Conservation (phyloP, 2,888 invertebrate genomes). For the Hyles lineata region DNA sequence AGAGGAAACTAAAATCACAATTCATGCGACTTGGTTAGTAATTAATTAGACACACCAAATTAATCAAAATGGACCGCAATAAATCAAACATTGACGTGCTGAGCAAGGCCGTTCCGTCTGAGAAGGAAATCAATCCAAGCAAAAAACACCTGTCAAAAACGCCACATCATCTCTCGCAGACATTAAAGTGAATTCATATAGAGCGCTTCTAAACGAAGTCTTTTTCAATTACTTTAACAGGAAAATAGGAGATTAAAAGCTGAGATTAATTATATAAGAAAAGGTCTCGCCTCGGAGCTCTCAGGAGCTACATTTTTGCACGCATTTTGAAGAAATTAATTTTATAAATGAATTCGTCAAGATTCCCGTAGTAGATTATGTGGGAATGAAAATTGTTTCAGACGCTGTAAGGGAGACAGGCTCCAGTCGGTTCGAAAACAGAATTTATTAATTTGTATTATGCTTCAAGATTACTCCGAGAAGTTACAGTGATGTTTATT, state of each 20-base stretch:
- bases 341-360: constrained; percentile 66
- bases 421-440: constrained; percentile 36
- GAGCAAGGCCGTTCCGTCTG: constrained; percentile 16
- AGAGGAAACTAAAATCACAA: not conserved
- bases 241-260: constrained; percentile 60
- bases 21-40: constrained; percentile 22
- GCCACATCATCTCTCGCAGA: constrained; percentile 29
- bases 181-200: constrained; percentile 34
- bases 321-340: constrained; percentile 59
- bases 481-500: constrained; percentile 5
- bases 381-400: constrained; percentile 53
- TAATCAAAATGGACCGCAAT: constrained; percentile 14
- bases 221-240: constrained; percentile 51
- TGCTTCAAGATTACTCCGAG: not conserved
- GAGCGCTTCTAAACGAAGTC: constrained; percentile 42
- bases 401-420: constrained; percentile 46
- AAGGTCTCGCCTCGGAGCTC: constrained; percentile 54
- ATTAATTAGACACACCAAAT: constrained; percentile 24
- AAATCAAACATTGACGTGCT: not conserved
- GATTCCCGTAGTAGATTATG: constrained; percentile 59
- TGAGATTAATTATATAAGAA: constrained; percentile 69
- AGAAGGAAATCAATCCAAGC: not conserved
- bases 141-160: constrained; percentile 26
- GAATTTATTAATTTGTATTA: constrained; percentile 43
- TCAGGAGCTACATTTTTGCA: constrained; percentile 55